Evolutionary conservation across 2,888 invertebrate genomes (phyloP), one percentile per base, ranked within the genome.

Genomic region (Cheilosia scutellata): DNA sequence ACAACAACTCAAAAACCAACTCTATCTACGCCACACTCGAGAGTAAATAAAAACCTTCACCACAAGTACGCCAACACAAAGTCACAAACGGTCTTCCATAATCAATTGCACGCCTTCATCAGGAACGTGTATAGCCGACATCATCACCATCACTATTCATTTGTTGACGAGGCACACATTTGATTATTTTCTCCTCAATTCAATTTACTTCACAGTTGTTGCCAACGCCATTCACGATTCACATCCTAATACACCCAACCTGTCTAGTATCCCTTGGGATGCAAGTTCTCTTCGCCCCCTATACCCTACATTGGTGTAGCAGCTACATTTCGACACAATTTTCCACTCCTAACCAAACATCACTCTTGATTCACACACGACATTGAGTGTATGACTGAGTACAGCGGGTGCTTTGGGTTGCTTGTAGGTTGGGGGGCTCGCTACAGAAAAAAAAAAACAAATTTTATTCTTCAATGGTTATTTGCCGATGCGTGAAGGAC

Each of bases 401-500:
- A 20, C 16, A 42, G 2, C n/a, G 63, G 1, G 16, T 33, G 33
- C 20, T 13, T n/a, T 47, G 25, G 42, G 40, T 25, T 5, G 5
- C n/a, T 16, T 49, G 20, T 31, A 20, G 29, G 47, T 37, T n/a
- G 44, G 31, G 49, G 49, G 27, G 51, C 44, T n/a, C n/a, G n/a
- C n/a, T 44, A 16, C 2, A 44, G 16, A 31, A 2, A 63, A 60
- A 75, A 55, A 76, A 66, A 79, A 70, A 62, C 51, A 71, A 72
- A 80, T 76, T 71, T 82, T 72, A 80, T 86, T 82, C 80, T 82
- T 82, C 82, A 86, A 82, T 82, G 72, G 76, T 72, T 82, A 82
- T 86, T 86, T 77, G 77, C 86, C 82, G 82, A 82, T 77, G 82
- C 86, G 82, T 86, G 82, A 86, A 82, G 86, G 86, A 86, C 86